Base-by-base conservation (phyloP, 2,888 invertebrate genomes). In the Steinernema carpocapsae region DNA sequence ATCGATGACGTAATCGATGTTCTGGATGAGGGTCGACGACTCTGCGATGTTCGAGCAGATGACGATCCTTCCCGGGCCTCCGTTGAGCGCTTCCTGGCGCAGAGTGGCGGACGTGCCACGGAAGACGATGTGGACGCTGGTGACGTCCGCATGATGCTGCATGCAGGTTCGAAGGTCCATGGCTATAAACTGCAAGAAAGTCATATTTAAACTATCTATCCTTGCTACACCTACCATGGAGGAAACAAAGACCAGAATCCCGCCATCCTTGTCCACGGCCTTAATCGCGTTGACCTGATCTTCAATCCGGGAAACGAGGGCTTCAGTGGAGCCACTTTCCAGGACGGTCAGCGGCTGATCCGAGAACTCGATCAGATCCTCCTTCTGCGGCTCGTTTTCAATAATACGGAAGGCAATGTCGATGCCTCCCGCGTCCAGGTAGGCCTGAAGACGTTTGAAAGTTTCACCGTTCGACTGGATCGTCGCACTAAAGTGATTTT, bases 21-120 rank as follows among this genome's bases (percentile, higher is more conserved):
- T 24, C 22, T 22, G 6, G 52, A 52, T 24, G 22, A 24, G 10
- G 22, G 22, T n/a, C 19, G 52, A 52, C 22, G 24, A 22, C 24
- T 52, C 52, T 2, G 52, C 52, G 52, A 52, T 52, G 52, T 52
- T 52, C 22, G 52, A 52, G 24, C 52, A 52, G 52, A 52, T 52
- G 19, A 52, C 24, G 22, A 24, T 22, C 12, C 24, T 52, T 10
- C 52, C 52, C 6, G 24, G 19, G 22, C 52, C 52, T 52, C 52
- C 24, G 1, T 24, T 24, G 52, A 52, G 12, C 7, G 52, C 52
- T 24, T 52, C 52, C 19, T 52, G 6, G 52, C 52, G 52, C 22
- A 52, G 12, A 4, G 52, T 7, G 12, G 52, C 24, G 22, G 24
- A 19, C 19, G 52, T 52, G 24, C 22, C 24, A 2, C 52, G 19